These are phyloP conservation scores for Lepidochitona cinerea DNA, from an alignment of 2,888 invertebrate genomes.

Conservation along the genomic window DNA sequence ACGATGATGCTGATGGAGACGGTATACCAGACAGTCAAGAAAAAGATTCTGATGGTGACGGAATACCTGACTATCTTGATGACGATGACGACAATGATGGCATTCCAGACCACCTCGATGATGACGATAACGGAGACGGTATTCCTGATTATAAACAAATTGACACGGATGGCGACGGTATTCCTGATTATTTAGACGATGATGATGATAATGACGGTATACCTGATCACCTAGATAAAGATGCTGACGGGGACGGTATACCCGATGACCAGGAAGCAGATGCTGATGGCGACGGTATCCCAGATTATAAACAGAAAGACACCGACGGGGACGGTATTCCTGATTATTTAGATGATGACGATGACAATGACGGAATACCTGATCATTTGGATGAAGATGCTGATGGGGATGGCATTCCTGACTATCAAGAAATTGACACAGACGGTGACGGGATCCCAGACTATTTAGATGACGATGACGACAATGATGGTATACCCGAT, in stretches of 20 bases:
- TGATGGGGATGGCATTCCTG: slow-evolving; percentile 60
- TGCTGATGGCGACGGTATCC: slow-evolving; percentile 35
- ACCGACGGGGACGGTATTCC: slow-evolving; percentile 43
- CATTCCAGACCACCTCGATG: slow-evolving; percentile 57
- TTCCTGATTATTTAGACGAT: slow-evolving; percentile 39
- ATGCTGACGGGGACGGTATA: slow-evolving; percentile 41
- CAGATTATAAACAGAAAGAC: slow-evolving; percentile 32
- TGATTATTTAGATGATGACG: slow-evolving; percentile 43
- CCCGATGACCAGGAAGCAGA: slow-evolving; percentile 40
- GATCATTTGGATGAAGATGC: slow-evolving; percentile 48
- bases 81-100: slow-evolving; percentile 59
- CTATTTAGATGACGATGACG: slow-evolving; percentile 48
- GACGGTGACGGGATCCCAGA: slow-evolving; percentile 60
- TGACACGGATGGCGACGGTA: slow-evolving; percentile 50
- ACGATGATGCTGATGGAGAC: slow-evolving; percentile 51
- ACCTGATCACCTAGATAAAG: slow-evolving; percentile 38
- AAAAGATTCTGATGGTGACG: slow-evolving; percentile 56
- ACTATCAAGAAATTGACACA: slow-evolving; percentile 28
- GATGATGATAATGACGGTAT: slow-evolving; percentile 45
- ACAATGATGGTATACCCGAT: slow-evolving; percentile 51
- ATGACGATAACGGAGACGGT: slow-evolving; percentile 58
- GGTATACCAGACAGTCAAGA: slow-evolving; percentile 58
- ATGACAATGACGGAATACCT: slow-evolving; percentile 57
- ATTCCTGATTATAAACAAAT: slow-evolving; percentile 52
- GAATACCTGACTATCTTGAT: slow-evolving; percentile 52